Evolutionary conservation across 2,797 vertebrate genomes (phyloP).

Genomic region (Muscicapa striata): DNA sequence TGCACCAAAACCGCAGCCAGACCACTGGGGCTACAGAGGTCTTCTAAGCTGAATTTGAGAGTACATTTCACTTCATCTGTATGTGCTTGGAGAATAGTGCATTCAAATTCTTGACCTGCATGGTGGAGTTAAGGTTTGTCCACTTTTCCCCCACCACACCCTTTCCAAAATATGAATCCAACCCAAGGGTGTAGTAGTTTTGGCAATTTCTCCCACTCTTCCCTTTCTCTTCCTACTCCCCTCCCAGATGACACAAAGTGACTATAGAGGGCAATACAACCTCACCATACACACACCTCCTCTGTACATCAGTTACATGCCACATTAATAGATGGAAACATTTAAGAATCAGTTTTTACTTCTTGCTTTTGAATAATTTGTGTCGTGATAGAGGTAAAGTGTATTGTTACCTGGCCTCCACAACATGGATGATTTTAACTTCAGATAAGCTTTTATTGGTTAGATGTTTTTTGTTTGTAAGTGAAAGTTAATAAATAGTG

Average conservation of each 20-base stretch:
- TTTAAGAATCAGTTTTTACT: slow-evolving; percentile 19
- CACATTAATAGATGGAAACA: not conserved
- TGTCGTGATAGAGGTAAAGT: not conserved
- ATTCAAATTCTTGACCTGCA: not conserved
- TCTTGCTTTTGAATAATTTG: slow-evolving; percentile 39
- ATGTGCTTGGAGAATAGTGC: not conserved
- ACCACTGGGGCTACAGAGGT: not conserved
- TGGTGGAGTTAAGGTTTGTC: not conserved
- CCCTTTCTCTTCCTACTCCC: not conserved
- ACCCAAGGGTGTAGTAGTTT: not conserved
- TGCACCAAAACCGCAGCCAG: not conserved
- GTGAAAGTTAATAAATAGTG: slow-evolving; percentile 29
- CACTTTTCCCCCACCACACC: not conserved
- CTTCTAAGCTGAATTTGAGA: not conserved
- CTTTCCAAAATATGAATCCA: not conserved
- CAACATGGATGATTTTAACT: not conserved
- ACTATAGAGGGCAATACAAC: slow-evolving; percentile 79
- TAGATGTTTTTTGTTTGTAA: not conserved
- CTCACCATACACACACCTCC: slow-evolving; percentile 46
- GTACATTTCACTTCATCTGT: not conserved
- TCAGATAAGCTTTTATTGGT: not conserved
- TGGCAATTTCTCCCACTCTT: not conserved
- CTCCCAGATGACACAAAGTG: slow-evolving; percentile 58
- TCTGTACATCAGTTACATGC: not conserved
- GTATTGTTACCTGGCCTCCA: not conserved